Evolutionary conservation across 1,140 invertebrate species (phyloP).

Genomic region (Neuroterus valhalla): DNA sequence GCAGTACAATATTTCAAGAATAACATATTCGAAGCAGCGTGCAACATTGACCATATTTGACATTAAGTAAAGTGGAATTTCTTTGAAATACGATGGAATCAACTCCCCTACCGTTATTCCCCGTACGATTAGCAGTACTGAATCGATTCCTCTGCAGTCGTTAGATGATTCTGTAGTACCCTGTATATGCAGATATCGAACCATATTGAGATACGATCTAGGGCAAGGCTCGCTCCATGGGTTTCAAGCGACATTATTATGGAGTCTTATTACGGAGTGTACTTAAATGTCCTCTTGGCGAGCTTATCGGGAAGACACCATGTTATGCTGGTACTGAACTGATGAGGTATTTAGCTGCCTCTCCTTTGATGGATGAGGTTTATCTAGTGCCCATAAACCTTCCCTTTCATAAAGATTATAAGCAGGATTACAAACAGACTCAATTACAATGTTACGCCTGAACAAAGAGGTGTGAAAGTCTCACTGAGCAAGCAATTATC

Average conservation of each 20-base stretch:
- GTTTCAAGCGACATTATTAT: constrained; percentile 36
- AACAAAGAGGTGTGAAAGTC: constrained; percentile 43
- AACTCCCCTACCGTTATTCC: constrained; percentile 6
- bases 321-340: constrained; percentile 56
- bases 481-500: constrained; percentile 44
- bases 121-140: constrained; percentile 21
- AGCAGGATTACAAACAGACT: constrained; percentile 62
- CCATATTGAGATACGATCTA: constrained; percentile 36
- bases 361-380: constrained; percentile 62
- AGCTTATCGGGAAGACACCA: constrained; percentile 50
- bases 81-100: constrained; percentile 7
- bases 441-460: constrained; percentile 58
- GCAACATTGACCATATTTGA: background rate
- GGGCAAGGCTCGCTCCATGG: constrained; percentile 34
- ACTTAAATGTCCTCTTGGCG: constrained; percentile 20
- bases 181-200: constrained; percentile 36
- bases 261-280: constrained; percentile 21
- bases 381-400: constrained; percentile 59
- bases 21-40: background rate
- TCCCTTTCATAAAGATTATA: constrained; percentile 60
- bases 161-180: constrained; percentile 39
- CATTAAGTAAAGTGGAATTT: constrained; percentile 16
- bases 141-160: constrained; percentile 33
- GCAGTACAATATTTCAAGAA: no score
- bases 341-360: constrained; percentile 62